These are phyloP conservation scores for Blastobasis lacticolella DNA, from an alignment of 2,888 invertebrate species.

Conservation along the genomic window DNA sequence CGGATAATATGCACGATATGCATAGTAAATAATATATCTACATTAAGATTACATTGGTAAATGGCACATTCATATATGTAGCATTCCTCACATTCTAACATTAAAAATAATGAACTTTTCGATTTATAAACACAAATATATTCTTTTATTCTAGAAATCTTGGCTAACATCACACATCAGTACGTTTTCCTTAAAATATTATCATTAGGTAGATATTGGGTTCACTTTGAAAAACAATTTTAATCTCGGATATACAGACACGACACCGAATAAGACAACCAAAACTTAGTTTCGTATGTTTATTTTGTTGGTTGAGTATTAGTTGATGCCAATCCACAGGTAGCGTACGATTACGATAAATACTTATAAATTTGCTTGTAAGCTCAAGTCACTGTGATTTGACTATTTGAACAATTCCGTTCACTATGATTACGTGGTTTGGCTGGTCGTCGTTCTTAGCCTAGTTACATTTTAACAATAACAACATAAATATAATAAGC, in stretches of 20 bases:
- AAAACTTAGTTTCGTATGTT: too few species aligned
- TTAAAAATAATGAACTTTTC: slow-evolving; percentile 17
- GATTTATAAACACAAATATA: slow-evolving; percentile 3
- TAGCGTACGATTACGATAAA: too few species aligned
- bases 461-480: slow-evolving; percentile 18
- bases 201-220: neutral
- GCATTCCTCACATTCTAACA: slow-evolving; percentile 21
- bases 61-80: slow-evolving; percentile 40
- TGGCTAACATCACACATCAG: slow-evolving; percentile 67
- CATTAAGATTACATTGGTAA: slow-evolving; percentile 24
- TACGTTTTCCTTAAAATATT: slow-evolving; percentile 46
- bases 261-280: neutral
- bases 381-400: too few species aligned
- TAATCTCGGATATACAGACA: neutral
- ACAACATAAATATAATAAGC: slow-evolving; percentile 37
- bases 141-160: slow-evolving; percentile 41
- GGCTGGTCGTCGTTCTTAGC: neutral
- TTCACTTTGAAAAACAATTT: neutral
- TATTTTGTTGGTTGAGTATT: too few species aligned
- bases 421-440: too few species aligned
- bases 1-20: slow-evolving; percentile 5
- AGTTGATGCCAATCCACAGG: too few species aligned
- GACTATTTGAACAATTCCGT: too few species aligned
- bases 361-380: too few species aligned
- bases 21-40: slow-evolving; percentile 13